These are phyloP conservation scores for Scrobipalpa costella DNA, from an alignment of 2,888 invertebrate species.

Conservation along the genomic window DNA sequence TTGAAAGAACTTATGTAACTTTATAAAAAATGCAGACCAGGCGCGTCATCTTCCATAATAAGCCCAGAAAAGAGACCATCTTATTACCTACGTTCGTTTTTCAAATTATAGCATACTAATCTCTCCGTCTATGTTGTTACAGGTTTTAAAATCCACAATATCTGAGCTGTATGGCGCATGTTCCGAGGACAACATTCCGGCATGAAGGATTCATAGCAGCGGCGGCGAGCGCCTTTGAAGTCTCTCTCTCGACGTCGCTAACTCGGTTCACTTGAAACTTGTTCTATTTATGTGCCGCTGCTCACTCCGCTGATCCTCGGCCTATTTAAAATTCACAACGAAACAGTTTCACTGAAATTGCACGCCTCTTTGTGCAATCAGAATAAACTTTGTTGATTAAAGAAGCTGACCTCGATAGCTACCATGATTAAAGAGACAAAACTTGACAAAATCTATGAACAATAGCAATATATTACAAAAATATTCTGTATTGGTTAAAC, in stretches of 20 bases:
- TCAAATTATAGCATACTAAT: no score
- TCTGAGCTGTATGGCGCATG: neutral
- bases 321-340: conserved; percentile 32
- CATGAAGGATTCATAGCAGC: conserved; percentile 22
- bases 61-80: no score
- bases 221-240: conserved; percentile 45
- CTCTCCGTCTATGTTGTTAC: neutral
- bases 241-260: conserved; percentile 49
- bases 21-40: no score
- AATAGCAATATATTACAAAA: no score
- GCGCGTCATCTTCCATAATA: no score
- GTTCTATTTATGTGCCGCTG: conserved; percentile 46
- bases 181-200: conserved; percentile 21
- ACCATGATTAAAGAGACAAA: no score
- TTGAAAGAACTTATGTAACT: no score
- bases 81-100: no score
- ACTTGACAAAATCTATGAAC: no score
- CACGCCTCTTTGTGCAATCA: conserved; percentile 17
- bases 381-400: conserved; percentile 9
- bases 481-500: no score
- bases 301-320: conserved; percentile 32
- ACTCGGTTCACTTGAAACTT: conserved; percentile 51
- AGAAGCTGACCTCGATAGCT: neutral
- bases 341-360: conserved; percentile 25
- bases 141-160: conserved; percentile 18